Conservation (phyloP, 2,113 vertebrate genomes). For the Laticauda colubrina region DNA sequence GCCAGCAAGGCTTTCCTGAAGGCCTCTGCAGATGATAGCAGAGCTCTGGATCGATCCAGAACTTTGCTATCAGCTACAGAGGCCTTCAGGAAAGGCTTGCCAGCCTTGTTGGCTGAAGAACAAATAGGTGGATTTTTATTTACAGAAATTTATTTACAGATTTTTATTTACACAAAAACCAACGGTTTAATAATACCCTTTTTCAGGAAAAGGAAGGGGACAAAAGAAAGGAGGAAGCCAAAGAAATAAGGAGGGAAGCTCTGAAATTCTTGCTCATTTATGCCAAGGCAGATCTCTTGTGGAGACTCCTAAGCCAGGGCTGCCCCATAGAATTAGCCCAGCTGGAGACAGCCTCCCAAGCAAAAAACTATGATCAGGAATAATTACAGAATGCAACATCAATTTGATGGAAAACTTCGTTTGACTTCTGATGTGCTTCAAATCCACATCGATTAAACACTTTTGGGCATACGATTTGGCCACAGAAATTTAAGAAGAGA, state of each 20-base stretch:
- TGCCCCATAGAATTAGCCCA: constrained; percentile 28
- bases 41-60: too few species aligned
- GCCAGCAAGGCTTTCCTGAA: too few species aligned
- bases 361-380: constrained; percentile 21
- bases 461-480: constrained; percentile 34
- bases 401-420: constrained; percentile 40
- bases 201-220: not conserved
- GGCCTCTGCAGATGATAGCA: too few species aligned
- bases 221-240: not conserved
- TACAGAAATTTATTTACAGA: too few species aligned
- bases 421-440: constrained; percentile 50
- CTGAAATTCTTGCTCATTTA: not conserved
- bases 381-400: constrained; percentile 46
- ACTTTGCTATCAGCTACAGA: too few species aligned
- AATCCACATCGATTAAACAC: constrained; percentile 43
- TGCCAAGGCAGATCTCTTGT: not conserved
- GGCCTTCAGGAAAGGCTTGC: too few species aligned
- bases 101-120: too few species aligned
- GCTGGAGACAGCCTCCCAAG: constrained; percentile 36
- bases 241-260: accelerated
- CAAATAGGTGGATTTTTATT: too few species aligned
- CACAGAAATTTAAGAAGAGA: constrained; percentile 36
- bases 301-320: constrained; percentile 4
- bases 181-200: not conserved
- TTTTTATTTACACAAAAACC: not conserved